A percentile compares a stretch with the other conserved stretches of the same genome.
phyloP scores from a whole-genome alignment of 1,140 invertebrate species.

The Micrasema longulum region DNA sequence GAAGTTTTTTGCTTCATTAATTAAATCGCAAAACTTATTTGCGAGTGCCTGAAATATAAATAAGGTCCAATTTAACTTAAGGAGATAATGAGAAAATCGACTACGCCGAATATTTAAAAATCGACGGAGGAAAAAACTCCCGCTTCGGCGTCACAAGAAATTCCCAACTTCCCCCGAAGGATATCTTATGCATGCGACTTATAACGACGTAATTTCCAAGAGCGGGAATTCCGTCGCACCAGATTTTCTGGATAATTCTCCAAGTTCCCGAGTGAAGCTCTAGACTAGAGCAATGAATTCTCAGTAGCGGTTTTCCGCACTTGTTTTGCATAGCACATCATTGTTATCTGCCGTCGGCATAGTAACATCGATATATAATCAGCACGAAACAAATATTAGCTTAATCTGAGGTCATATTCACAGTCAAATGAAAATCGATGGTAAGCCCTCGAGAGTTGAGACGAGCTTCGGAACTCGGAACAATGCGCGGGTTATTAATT shows the following conservation, averaged over 20 bases:
- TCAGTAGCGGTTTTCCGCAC: slow-evolving; percentile 27
- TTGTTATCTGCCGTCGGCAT: slow-evolving; percentile 26
- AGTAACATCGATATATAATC: slow-evolving; percentile 35
- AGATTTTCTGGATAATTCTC: slow-evolving; percentile 17
- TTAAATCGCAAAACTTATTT: too few relatives aligned
- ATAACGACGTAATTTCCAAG: slow-evolving; percentile 2
- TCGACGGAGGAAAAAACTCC: slow-evolving; percentile 4
- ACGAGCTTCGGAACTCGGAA: not conserved
- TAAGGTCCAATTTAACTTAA: not conserved
- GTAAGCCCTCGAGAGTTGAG: not conserved
- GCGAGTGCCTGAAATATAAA: not conserved
- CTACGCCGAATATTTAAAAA: too few relatives aligned
- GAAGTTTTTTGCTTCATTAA: too few relatives aligned
- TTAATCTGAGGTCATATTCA: slow-evolving; percentile 32
- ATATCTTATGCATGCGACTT: not conserved
- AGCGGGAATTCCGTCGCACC: slow-evolving; percentile 9
- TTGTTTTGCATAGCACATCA: slow-evolving; percentile 26
- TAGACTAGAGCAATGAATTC: not conserved
- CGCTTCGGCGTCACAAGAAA: too few relatives aligned
- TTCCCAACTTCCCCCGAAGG: too few relatives aligned
- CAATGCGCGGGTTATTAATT: not conserved
- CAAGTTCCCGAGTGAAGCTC: not conserved
- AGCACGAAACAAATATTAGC: slow-evolving; percentile 32
- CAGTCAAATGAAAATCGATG: slow-evolving; percentile 24
- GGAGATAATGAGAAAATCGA: too few relatives aligned